A percentile compares a stretch with the other conserved stretches of the same genome.
phyloP scores from a whole-genome alignment of 2,113 vertebrate species.

The Cryptomyrus ogoouensis region DNA sequence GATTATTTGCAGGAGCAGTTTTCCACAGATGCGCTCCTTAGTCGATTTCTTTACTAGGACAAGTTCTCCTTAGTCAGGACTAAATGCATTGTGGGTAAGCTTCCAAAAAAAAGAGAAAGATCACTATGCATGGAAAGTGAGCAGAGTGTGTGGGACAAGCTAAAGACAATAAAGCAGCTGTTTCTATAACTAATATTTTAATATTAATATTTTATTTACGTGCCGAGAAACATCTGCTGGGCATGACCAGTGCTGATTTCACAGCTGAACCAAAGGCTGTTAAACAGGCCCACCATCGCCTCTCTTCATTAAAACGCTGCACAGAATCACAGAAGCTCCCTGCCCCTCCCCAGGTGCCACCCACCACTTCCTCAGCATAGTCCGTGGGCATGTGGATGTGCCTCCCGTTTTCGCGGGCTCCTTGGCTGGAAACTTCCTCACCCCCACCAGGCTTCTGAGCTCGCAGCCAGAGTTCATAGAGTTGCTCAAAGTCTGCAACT shows the following conservation, averaged over 20 bases:
- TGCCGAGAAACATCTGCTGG: not conserved
- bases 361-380: conserved; percentile 90
- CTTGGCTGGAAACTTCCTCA: conserved; percentile 67
- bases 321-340: not conserved
- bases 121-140: not conserved
- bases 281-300: not conserved
- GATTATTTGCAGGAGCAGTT: not conserved
- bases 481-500: conserved; percentile 96
- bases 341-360: conserved; percentile 31
- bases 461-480: conserved; percentile 92
- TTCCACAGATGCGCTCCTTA: not conserved
- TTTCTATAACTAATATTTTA: not conserved
- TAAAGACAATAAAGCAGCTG: not conserved
- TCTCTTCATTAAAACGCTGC: not conserved
- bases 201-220: not conserved
- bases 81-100: not conserved
- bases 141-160: not conserved
- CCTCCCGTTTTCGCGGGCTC: conserved; percentile 80
- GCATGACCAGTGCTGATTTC: not conserved
- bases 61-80: not conserved
- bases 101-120: not conserved
- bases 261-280: not conserved
- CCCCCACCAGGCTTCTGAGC: conserved; percentile 81
- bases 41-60: not conserved
- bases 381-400: conserved; percentile 97